Percentiles rank a stretch among this genome's conserved stretches.
These are phyloP conservation scores for Oceanodroma tethys DNA, from an alignment of 2,113 vertebrate genomes.

Conservation along the genomic window DNA sequence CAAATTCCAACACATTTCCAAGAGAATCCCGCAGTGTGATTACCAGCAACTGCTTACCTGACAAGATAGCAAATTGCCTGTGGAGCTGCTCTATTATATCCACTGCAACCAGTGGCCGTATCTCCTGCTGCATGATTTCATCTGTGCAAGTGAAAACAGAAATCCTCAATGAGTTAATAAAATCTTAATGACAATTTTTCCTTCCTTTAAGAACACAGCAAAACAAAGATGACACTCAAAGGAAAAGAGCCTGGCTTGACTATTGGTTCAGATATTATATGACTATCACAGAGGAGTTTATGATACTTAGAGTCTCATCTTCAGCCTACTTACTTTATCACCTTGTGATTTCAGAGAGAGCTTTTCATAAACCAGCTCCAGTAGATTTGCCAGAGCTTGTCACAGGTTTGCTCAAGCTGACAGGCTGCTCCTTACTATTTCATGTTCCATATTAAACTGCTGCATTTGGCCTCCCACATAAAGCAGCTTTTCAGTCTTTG, in stretches of 20 bases:
- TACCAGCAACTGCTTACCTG: slow-evolving; percentile 78
- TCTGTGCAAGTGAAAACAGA: slow-evolving; percentile 74
- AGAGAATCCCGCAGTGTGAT: neutral
- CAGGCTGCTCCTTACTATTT: neutral
- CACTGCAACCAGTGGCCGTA: slow-evolving; percentile 89
- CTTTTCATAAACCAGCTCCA: neutral
- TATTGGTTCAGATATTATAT: neutral
- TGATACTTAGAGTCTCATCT: neutral
- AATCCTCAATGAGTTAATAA: slow-evolving; percentile 11
- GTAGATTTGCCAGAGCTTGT: neutral
- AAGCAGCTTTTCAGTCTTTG: slow-evolving; percentile 1
- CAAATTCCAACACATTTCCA: neutral
- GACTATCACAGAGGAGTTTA: neutral
- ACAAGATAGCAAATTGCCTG: slow-evolving; percentile 90
- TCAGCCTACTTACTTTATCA: neutral
- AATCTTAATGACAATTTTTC: neutral
- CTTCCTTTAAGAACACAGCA: neutral
- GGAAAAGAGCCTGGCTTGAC: neutral
- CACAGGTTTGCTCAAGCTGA: neutral
- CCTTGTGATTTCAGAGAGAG: neutral
- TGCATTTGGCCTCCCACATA: neutral
- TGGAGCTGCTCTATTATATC: slow-evolving; percentile 96
- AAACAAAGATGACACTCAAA: neutral
- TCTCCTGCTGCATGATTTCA: slow-evolving; percentile 98
- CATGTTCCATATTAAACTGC: neutral